Percentiles rank a stretch among this genome's conserved stretches.
phyloP scores from a whole-genome alignment of 2,888 invertebrate genomes.

The Meta bourneti region DNA sequence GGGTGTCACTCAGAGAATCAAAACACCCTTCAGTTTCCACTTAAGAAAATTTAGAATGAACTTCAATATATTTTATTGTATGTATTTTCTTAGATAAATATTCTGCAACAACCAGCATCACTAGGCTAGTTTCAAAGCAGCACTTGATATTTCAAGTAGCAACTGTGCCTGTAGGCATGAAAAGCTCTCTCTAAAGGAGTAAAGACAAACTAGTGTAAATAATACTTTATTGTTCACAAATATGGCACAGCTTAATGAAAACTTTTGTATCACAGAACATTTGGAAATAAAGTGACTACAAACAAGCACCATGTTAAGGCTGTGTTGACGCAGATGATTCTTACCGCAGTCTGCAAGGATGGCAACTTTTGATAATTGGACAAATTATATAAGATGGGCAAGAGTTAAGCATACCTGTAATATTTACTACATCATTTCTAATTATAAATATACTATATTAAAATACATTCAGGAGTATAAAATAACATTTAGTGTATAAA shows the following conservation, averaged over 20 bases:
- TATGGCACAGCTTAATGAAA: constrained; percentile 74
- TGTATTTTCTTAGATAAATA: background rate
- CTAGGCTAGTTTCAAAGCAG: background rate
- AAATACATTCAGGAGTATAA: constrained; percentile 21
- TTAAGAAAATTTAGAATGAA: no score
- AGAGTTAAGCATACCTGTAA: constrained; percentile 56
- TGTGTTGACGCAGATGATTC: constrained; percentile 70
- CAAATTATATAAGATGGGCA: constrained; percentile 60
- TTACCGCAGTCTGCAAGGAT: constrained; percentile 63
- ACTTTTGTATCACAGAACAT: constrained; percentile 74
- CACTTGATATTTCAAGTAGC: background rate
- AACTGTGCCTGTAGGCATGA: constrained; percentile 43
- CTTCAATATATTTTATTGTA: background rate
- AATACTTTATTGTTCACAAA: constrained; percentile 77
- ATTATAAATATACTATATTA: constrained; percentile 20
- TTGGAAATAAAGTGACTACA: constrained; percentile 74
- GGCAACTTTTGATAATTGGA: constrained; percentile 62
- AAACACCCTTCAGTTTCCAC: no score
- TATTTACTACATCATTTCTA: constrained; percentile 50
- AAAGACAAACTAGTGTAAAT: constrained; percentile 73
- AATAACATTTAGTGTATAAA: background rate
- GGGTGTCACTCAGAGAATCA: no score
- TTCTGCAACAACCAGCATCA: constrained; percentile 55
- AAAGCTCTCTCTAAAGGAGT: constrained; percentile 33
- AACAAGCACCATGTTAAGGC: constrained; percentile 73